Conservation (phyloP, 2,888 invertebrate species). For the Gortyna flavago region DNA sequence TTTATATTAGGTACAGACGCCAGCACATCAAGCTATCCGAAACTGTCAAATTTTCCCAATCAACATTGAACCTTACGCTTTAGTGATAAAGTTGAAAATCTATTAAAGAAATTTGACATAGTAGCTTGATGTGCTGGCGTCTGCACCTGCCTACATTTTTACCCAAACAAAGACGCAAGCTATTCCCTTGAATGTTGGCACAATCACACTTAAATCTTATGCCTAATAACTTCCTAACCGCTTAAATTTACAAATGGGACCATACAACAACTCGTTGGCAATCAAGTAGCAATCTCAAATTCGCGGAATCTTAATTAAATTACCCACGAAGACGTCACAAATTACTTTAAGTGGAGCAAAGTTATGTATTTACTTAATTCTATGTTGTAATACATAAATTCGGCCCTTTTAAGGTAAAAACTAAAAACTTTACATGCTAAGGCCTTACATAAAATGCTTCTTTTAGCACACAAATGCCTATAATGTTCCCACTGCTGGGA, state of each 20-base stretch:
- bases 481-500: too few species aligned
- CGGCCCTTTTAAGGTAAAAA: background rate
- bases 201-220: background rate
- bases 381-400: background rate
- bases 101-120: too few species aligned
- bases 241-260: slow-evolving; percentile 8
- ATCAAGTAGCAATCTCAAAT: slow-evolving; percentile 52
- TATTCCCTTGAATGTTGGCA: background rate
- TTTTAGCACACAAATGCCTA: too few species aligned
- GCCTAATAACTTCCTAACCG: background rate
- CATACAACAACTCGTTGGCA: slow-evolving; percentile 22
- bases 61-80: too few species aligned
- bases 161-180: background rate
- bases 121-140: too few species aligned
- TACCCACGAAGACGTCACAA: slow-evolving; percentile 44
- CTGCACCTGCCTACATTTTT: too few species aligned
- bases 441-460: too few species aligned
- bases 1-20: too few species aligned
- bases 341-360: slow-evolving; percentile 30
- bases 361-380: slow-evolving; percentile 34
- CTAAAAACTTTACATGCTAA: too few species aligned
- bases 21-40: too few species aligned
- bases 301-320: slow-evolving; percentile 53
- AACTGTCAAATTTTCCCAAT: too few species aligned
- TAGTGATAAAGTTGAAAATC: too few species aligned